These are phyloP conservation scores for Drosophila lacteicornis DNA, from an alignment of 1,140 invertebrate genomes.

Conservation along the genomic window DNA sequence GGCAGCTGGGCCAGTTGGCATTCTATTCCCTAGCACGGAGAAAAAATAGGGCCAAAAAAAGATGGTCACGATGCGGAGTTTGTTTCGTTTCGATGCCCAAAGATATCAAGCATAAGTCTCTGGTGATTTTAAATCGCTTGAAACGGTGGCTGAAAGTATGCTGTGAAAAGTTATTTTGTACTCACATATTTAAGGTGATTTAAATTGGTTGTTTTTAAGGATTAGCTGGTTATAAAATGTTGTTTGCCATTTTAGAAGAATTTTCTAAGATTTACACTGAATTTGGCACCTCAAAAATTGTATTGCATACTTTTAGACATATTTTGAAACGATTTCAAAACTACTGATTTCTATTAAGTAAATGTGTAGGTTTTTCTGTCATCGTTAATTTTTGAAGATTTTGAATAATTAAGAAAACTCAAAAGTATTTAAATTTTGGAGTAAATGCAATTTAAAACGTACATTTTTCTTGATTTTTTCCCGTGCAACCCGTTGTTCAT, in stretches of 20 bases:
- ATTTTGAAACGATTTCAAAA: too few relatives aligned
- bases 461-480: not conserved
- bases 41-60: conserved; percentile 5
- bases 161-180: too few relatives aligned
- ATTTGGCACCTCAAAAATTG: too few relatives aligned
- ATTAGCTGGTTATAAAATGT: too few relatives aligned
- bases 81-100: not conserved
- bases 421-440: not conserved
- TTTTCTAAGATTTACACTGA: too few relatives aligned
- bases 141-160: not conserved
- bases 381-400: too few relatives aligned
- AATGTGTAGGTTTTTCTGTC: too few relatives aligned
- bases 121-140: not conserved
- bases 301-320: too few relatives aligned
- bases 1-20: conserved; percentile 41
- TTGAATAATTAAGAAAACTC: not conserved
- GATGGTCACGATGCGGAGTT: not conserved
- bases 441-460: not conserved
- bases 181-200: too few relatives aligned
- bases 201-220: too few relatives aligned
- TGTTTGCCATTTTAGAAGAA: too few relatives aligned
- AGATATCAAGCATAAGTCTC: not conserved
- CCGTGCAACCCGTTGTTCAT: conserved; percentile 22
- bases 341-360: too few relatives aligned
- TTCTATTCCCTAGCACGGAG: conserved; percentile 25